These are phyloP conservation scores for Planiliza haematocheilus DNA, from an alignment of 2,113 vertebrate genomes.

Conservation along the genomic window DNA sequence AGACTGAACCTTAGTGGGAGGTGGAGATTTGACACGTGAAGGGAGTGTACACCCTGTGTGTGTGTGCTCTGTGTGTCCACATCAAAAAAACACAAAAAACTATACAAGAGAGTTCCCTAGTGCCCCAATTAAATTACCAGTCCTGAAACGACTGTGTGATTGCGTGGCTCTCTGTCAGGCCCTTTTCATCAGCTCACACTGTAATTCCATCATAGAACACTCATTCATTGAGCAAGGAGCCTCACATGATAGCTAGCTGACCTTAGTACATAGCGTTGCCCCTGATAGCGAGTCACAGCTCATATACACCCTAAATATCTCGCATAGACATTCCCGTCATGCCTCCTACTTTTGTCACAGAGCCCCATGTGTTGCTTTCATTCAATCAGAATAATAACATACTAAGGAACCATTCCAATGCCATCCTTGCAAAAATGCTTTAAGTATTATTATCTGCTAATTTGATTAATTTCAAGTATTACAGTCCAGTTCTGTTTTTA, in stretches of 20 bases:
- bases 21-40: neutral
- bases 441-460: constrained; percentile 3
- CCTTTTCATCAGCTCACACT: constrained; percentile 34
- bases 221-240: constrained; percentile 28
- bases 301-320: constrained; percentile 63
- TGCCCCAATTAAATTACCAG: constrained; percentile 8
- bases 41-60: neutral
- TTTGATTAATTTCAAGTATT: constrained; percentile 1
- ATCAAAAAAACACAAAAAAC: constrained; percentile 3
- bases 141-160: constrained; percentile 12
- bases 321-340: constrained; percentile 67
- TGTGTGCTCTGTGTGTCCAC: constrained; percentile 4
- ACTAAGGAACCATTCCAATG: neutral
- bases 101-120: neutral
- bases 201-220: constrained; percentile 30
- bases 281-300: constrained; percentile 32
- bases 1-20: neutral
- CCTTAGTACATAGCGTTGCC: constrained; percentile 38
- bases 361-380: constrained; percentile 64
- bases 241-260: constrained; percentile 54
- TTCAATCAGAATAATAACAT: constrained; percentile 47
- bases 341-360: constrained; percentile 52
- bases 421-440: neutral
- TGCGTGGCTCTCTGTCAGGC: constrained; percentile 16
- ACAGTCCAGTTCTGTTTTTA: neutral